phyloP scores from a whole-genome alignment of 2,888 invertebrate species.

The Caenorhabditis sulstoni region DNA sequence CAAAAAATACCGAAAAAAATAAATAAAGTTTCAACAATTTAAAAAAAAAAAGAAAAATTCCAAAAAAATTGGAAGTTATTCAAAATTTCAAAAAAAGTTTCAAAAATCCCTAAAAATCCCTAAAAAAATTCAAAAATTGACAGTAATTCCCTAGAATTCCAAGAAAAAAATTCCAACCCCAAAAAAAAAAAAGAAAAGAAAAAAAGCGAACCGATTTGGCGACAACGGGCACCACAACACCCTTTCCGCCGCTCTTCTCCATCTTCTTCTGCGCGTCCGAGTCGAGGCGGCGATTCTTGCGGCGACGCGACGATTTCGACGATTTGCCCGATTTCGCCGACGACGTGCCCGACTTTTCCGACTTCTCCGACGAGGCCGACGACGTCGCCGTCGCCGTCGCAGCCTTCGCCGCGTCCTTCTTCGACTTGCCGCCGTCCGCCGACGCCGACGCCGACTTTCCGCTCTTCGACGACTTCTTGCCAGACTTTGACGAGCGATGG shows the following conservation, averaged over 20 bases:
- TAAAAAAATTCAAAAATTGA: too few species aligned
- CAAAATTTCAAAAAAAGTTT: too few species aligned
- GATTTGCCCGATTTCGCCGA: not conserved
- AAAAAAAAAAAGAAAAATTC: too few species aligned
- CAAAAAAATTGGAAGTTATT: too few species aligned
- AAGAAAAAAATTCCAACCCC: too few species aligned
- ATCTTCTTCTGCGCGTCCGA: slow-evolving; percentile 47
- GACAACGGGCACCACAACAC: not conserved
- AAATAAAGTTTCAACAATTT: too few species aligned
- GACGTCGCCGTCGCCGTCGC: not conserved
- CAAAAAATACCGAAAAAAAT: too few species aligned
- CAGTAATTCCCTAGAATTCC: too few species aligned
- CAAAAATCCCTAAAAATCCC: too few species aligned
- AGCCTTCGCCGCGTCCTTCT: too few species aligned
- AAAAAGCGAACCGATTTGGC: not conserved
- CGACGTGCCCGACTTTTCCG: slow-evolving; percentile 12
- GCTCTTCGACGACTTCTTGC: slow-evolving; percentile 24
- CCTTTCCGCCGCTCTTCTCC: slow-evolving; percentile 28
- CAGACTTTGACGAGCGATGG: slow-evolving; percentile 26
- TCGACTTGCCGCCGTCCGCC: not conserved
- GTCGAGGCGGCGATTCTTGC: slow-evolving; percentile 35
- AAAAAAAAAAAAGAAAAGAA: slow-evolving; percentile 13
- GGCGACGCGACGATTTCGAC: slow-evolving; percentile 20
- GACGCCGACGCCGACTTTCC: slow-evolving; percentile 9
- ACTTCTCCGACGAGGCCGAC: slow-evolving; percentile 1